Evolutionary conservation across 2,888 invertebrate species (phyloP).

Genomic region (Campoplex capitator): DNA sequence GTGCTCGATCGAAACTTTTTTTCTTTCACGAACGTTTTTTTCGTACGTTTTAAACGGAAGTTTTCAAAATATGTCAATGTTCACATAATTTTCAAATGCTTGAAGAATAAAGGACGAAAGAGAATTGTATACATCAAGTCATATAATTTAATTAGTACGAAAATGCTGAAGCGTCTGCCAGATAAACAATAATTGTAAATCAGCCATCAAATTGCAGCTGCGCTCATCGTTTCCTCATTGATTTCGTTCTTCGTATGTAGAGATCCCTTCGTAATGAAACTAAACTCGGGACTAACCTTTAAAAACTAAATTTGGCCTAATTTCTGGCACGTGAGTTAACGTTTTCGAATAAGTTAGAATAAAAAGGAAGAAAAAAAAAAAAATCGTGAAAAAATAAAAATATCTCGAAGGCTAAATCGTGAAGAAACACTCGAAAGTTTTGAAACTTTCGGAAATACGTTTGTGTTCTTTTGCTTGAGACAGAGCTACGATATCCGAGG

Average conservation of each 20-base stretch:
- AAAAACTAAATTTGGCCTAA: slow-evolving; percentile 56
- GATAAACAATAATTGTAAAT: slow-evolving; percentile 40
- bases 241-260: too few species aligned
- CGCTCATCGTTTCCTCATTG: not conserved
- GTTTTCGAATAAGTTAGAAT: not conserved
- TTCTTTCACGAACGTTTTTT: too few species aligned
- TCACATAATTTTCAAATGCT: too few species aligned
- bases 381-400: slow-evolving; percentile 24
- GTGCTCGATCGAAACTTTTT: not conserved
- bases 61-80: too few species aligned
- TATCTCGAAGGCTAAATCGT: slow-evolving; percentile 1
- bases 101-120: too few species aligned
- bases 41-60: too few species aligned
- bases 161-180: not conserved
- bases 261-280: not conserved
- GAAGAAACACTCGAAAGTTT: slow-evolving; percentile 5
- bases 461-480: not conserved
- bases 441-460: too few species aligned
- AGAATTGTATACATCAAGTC: too few species aligned
- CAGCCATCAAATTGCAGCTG: slow-evolving; percentile 37
- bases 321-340: slow-evolving; percentile 53
- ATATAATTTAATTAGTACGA: too few species aligned
- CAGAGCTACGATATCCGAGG: slow-evolving; percentile 2
- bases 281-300: slow-evolving; percentile 10
- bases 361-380: not conserved